Percentiles rank a stretch among this genome's conserved stretches.
phyloP scores from a whole-genome alignment of 35 echinoderm and acorn worm genomes.

The Lytechinus variegatus region DNA sequence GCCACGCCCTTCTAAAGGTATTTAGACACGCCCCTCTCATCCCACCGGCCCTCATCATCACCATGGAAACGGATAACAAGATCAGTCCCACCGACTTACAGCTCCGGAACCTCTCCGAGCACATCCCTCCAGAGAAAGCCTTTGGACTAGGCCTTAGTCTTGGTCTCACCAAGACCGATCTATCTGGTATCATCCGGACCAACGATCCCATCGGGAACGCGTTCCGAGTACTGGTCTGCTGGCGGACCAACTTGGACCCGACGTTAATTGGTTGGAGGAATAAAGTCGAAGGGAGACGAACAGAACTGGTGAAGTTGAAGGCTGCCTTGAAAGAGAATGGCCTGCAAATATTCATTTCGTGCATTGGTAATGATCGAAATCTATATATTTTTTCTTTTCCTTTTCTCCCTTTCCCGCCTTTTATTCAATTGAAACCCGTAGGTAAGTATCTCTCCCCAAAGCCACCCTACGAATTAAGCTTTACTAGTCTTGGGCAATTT shows the following conservation, averaged over 20 bases:
- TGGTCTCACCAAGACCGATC: constrained; percentile 30
- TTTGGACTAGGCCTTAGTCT: constrained; percentile 16
- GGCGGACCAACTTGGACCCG: constrained; percentile 45
- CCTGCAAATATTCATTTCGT: neutral
- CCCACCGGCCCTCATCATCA: neutral
- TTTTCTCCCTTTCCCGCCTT: too few relatives aligned
- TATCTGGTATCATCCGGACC: neutral
- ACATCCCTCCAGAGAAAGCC: constrained; percentile 27
- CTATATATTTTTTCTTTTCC: too few relatives aligned
- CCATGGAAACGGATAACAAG: constrained; percentile 34
- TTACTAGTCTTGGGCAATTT: too few relatives aligned
- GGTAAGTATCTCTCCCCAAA: too few relatives aligned
- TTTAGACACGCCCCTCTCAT: neutral
- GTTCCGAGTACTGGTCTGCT: constrained; percentile 24
- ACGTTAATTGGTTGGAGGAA: constrained; percentile 26
- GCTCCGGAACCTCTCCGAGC: constrained; percentile 7
- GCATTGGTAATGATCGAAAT: constrained; percentile 40
- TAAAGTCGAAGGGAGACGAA: constrained; percentile 28
- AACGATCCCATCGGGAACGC: neutral
- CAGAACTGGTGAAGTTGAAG: neutral
- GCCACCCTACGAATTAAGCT: too few relatives aligned
- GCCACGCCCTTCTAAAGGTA: neutral
- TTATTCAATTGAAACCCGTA: too few relatives aligned
- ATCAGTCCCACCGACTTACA: constrained; percentile 24
- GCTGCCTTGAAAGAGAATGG: neutral